phyloP scores from a whole-genome alignment of 1,140 invertebrate genomes.

The Choristoneura fumiferana region DNA sequence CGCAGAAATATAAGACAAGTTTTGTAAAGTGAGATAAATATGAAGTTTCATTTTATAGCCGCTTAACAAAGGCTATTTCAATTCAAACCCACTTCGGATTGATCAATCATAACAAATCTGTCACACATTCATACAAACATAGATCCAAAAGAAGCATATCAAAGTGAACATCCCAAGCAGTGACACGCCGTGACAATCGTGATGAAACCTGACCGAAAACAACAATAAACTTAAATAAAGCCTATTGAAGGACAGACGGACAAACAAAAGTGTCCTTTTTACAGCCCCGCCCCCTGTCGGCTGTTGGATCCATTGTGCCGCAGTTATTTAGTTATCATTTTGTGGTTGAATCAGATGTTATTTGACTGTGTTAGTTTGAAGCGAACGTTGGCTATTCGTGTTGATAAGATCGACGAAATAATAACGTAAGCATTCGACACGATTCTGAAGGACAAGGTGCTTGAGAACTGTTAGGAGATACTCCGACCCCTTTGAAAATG shows the following conservation, averaged over 20 bases:
- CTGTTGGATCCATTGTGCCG: not conserved
- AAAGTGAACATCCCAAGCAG: not conserved
- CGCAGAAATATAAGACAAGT: no score
- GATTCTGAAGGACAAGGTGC: no score
- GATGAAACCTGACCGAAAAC: not conserved
- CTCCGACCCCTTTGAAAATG: no score
- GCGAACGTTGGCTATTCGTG: not conserved
- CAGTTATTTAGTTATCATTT: not conserved
- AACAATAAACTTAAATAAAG: constrained; percentile 2
- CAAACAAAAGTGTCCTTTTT: not conserved
- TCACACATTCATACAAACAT: not conserved
- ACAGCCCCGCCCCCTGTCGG: constrained; percentile 1
- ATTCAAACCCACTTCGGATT: no score
- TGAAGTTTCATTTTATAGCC: no score
- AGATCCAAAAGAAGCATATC: not conserved
- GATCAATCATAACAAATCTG: no score
- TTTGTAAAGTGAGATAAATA: no score
- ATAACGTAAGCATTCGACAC: no score
- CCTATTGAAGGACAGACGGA: not conserved
- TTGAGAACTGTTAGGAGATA: no score
- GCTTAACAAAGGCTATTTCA: no score
- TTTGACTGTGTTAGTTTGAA: not conserved
- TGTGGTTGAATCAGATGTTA: not conserved
- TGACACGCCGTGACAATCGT: not conserved
- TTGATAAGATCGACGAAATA: constrained; percentile 5